Percentiles rank a stretch among this genome's conserved stretches.
These are phyloP conservation scores for Brenthis hecate DNA, from an alignment of 2,888 invertebrate genomes.

Conservation along the genomic window DNA sequence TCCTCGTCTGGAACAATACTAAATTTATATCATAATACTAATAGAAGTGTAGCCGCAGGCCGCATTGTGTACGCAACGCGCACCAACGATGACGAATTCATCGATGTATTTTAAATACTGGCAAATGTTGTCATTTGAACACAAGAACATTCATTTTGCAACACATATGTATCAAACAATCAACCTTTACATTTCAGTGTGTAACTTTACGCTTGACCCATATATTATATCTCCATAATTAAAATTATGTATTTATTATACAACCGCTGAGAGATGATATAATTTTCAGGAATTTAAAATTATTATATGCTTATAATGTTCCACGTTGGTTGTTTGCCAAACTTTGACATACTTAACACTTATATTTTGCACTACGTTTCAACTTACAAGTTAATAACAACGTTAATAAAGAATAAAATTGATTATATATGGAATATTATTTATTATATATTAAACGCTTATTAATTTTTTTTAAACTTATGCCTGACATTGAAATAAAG, in stretches of 20 bases:
- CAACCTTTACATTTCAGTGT: constrained; percentile 2
- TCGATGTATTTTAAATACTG: constrained; percentile 1
- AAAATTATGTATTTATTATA: constrained; percentile 10
- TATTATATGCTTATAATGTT: constrained; percentile 3
- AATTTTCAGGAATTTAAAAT: constrained; percentile 13
- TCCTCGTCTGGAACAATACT: constrained; percentile 56
- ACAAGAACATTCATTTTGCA: background rate
- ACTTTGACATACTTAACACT: constrained; percentile 23
- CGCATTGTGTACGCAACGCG: constrained; percentile 7
- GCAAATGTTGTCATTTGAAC: background rate
- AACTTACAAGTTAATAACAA: background rate
- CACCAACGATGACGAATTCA: constrained; percentile 45
- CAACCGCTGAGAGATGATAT: constrained; percentile 2
- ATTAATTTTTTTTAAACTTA: background rate
- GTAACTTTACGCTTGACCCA: constrained; percentile 15
- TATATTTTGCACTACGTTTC: constrained; percentile 1
- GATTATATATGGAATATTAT: too few species aligned
- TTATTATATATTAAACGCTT: too few species aligned
- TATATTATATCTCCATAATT: background rate
- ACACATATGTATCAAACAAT: background rate
- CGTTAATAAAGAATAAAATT: too few species aligned
- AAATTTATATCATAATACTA: constrained; percentile 48
- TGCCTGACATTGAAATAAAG: background rate
- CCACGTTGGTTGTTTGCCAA: constrained; percentile 58
- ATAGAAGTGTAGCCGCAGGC: constrained; percentile 10